phyloP scores from a whole-genome alignment of 2,888 invertebrate species.

The Hemithea aestivaria region DNA sequence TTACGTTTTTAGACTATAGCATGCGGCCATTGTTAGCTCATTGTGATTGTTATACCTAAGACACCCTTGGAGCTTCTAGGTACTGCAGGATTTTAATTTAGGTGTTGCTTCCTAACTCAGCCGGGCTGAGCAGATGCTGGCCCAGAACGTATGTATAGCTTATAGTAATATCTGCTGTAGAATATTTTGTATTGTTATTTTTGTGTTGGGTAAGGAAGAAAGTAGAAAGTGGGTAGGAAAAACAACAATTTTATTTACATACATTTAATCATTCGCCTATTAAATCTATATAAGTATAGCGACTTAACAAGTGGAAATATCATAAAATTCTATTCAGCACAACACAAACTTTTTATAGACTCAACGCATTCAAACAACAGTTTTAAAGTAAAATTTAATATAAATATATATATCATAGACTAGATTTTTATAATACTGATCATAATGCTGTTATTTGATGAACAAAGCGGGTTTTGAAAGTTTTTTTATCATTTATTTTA shows the following conservation, averaged over 20 bases:
- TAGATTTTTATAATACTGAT: slow-evolving; percentile 9
- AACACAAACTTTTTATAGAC: slow-evolving; percentile 24
- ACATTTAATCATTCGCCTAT: slow-evolving; percentile 59
- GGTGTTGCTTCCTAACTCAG: too few relatives aligned
- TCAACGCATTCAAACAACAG: slow-evolving; percentile 17
- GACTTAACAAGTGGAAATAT: slow-evolving; percentile 45
- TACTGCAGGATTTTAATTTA: too few relatives aligned
- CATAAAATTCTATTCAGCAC: slow-evolving; percentile 31
- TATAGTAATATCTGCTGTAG: too few relatives aligned
- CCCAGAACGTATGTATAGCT: too few relatives aligned
- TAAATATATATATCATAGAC: slow-evolving; percentile 3
- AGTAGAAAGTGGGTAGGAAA: too few relatives aligned
- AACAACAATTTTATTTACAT: slow-evolving; percentile 55
- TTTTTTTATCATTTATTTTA: neutral
- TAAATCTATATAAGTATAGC: slow-evolving; percentile 53
- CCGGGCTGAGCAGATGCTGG: too few relatives aligned
- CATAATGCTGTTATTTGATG: neutral
- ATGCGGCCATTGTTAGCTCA: too few relatives aligned
- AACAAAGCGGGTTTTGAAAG: neutral
- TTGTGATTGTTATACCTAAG: too few relatives aligned
- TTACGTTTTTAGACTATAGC: too few relatives aligned
- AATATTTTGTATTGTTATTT: too few relatives aligned
- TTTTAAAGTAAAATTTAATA: neutral
- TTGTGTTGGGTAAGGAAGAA: too few relatives aligned
- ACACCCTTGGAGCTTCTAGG: too few relatives aligned